Evolutionary conservation across 2,888 invertebrate genomes (phyloP), one percentile per base, ranked within the genome.

Genomic region (Agonopterix alstromeriana): DNA sequence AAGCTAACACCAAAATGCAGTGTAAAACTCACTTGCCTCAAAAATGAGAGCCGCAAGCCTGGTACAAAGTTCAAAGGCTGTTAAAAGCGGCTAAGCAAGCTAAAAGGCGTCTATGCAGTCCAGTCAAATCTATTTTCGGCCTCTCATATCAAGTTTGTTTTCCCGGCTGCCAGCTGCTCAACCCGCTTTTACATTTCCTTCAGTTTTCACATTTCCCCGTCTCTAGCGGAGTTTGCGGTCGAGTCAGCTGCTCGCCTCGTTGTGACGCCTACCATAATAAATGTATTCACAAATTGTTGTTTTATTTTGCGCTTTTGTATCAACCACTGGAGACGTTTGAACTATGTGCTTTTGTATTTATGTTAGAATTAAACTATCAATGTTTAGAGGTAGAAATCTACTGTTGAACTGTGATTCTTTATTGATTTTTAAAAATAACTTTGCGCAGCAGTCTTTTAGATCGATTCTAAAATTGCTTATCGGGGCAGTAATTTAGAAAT

Each of bases 221-320:
- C 67, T 69, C 69, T 61, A 48, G 63, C 56, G 61, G 65, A 61
- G 65, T 61, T 56, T 57, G 45, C 58, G 58, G 53, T 56, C 52
- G 55, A 60, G 61, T 70, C 63, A 59, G 68, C 70, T 73, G 72
- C 72, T 63, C 67, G 69, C 67, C 66, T 69, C 71, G 67, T 67
- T 56, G 61, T 14, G 70, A 73, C 64, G 73, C 77, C 63, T 67
- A 65, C 67, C 63, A 61, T 70, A 88, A 88, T 87, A 88, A 88
- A 88, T 83, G 78, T 84, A 81, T 57, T 11, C 58, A 68, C 63
- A 65, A 74, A 77, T 65, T 66, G 84, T 82, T 80, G 86, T 87
- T 88, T 86, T 80, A 86, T 87, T 81, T 77, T 81, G 77, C 72
- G 74, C 80, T 82, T 73, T 68, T 36, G 36, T 45, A 8, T 45